These are phyloP conservation scores for Thamnophis sirtalis DNA, from an alignment of 2,113 vertebrate species.

Conservation along the genomic window DNA sequence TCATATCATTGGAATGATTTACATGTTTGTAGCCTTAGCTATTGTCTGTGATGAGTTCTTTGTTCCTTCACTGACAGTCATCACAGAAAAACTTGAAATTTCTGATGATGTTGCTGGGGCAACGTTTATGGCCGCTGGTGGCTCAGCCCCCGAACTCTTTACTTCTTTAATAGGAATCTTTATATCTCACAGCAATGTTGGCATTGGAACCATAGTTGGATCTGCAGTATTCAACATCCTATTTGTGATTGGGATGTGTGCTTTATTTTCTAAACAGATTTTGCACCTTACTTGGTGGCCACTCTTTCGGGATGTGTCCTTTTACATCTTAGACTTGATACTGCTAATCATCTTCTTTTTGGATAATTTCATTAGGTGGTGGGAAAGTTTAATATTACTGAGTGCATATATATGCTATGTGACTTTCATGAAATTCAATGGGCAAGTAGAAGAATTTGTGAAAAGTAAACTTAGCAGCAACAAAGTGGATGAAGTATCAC, in stretches of 20 bases:
- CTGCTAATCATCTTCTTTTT: slow-evolving; percentile 96
- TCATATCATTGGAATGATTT: slow-evolving; percentile 95
- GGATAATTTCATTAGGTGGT: slow-evolving; percentile 92
- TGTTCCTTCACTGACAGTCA: slow-evolving; percentile 94
- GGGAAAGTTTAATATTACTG: slow-evolving; percentile 88
- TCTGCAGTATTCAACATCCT: slow-evolving; percentile 98
- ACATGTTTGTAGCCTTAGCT: slow-evolving; percentile 98
- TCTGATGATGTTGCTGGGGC: slow-evolving; percentile 97
- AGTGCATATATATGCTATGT: slow-evolving; percentile 85
- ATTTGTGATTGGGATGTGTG: slow-evolving; percentile 98
- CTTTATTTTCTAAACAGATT: slow-evolving; percentile 95
- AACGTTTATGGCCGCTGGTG: slow-evolving; percentile 98
- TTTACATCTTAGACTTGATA: slow-evolving; percentile 95
- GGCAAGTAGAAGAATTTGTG: slow-evolving; percentile 81
- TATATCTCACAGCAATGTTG: slow-evolving; percentile 96
- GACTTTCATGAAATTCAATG: slow-evolving; percentile 97
- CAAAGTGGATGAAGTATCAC: slow-evolving; percentile 89
- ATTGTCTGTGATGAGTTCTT: slow-evolving; percentile 99
- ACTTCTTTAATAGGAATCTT: slow-evolving; percentile 98
- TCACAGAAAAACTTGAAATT: slow-evolving; percentile 91
- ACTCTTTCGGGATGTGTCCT: slow-evolving; percentile 93
- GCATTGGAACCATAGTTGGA: slow-evolving; percentile 96
- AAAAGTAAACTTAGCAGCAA: slow-evolving; percentile 86
- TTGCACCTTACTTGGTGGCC: slow-evolving; percentile 98
- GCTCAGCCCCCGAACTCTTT: slow-evolving; percentile 95